Evolutionary conservation across 2,113 vertebrate species (phyloP), one percentile per base, ranked within the genome.

Genomic region (Elaphurus davidianus): DNA sequence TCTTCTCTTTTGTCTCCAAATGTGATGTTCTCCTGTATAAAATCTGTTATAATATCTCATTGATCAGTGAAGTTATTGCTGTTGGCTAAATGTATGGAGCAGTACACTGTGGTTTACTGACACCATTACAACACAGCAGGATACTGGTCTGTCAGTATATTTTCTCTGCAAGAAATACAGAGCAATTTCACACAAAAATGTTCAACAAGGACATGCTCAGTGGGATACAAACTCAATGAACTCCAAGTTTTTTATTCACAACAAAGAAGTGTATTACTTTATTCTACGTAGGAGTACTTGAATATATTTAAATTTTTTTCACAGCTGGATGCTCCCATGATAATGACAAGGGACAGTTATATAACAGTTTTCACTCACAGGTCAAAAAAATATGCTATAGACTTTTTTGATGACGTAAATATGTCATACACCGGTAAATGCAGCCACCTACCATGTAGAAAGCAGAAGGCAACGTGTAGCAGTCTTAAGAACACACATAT

Each of bases 321-420:
- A 96, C 67, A 91, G 92, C 90, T 93, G 92, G 92, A 91, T 87
- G 47, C 71, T 93, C 92, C 82, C 45, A 82, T 87, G 82, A 95
- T 94, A 96, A 89, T 96, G 78, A 90, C 83, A 93, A 94, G 59
- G 90, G 97, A 95, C 74, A 92, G 74, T 97, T 93, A 93, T 71
- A 52, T 93, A 97, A 96, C 33, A 50, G 91, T 87, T 96, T 96
- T 89, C 83, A 97, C 62, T 95, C 83, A 95, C 78, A 96, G 64
- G 47, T 84, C 45, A 94, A 88, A 97, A 97, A 97, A 93, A 47
- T 83, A 95, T 71, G 45, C 91, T 78, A 83, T 84, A 82, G 92
- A 89, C 76, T 67, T 95, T 96, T 91, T 86, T 47, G 62, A 93
- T 96, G 28, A 47, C 36, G 87, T 87, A 89, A 96, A 85, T 87